phyloP scores from a whole-genome alignment of 2,888 invertebrate genomes.

The Pyrochroa serraticornis region DNA sequence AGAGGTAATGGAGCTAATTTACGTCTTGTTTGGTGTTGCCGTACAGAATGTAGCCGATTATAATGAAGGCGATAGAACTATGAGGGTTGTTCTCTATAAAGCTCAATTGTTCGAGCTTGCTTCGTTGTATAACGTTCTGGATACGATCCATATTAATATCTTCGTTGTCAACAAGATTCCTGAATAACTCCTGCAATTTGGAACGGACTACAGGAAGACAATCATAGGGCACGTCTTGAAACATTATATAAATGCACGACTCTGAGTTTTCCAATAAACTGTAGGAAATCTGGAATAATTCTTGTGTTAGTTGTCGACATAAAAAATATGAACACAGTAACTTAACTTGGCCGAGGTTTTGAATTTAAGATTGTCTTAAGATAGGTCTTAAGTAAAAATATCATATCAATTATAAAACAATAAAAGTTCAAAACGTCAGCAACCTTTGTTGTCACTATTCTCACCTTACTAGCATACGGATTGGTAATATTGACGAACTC shows the following conservation, averaged over 20 bases:
- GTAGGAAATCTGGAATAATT: constrained; percentile 66
- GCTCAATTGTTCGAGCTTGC: constrained; percentile 71
- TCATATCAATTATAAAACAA: too few relatives aligned
- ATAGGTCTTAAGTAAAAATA: too few relatives aligned
- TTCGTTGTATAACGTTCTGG: constrained; percentile 73
- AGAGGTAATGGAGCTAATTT: constrained; percentile 45
- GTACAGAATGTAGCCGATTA: constrained; percentile 85
- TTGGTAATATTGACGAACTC: constrained; percentile 83
- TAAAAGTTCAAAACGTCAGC: too few relatives aligned
- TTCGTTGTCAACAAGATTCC: constrained; percentile 58
- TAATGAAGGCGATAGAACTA: constrained; percentile 74
- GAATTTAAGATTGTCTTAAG: too few relatives aligned
- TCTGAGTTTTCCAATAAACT: constrained; percentile 76
- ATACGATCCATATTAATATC: constrained; percentile 78
- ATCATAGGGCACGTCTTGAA: constrained; percentile 76
- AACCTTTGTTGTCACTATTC: too few relatives aligned
- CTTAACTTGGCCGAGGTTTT: too few relatives aligned
- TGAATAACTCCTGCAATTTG: constrained; percentile 61
- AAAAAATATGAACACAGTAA: neutral
- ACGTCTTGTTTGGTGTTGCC: constrained; percentile 77
- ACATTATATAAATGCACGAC: constrained; percentile 70
- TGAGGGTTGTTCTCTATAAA: constrained; percentile 80
- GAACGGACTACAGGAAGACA: constrained; percentile 69
- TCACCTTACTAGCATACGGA: constrained; percentile 79
- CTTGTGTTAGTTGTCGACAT: neutral